Base-by-base conservation (phyloP, 2,797 vertebrate species). In the Typhlichthys subterraneus region DNA sequence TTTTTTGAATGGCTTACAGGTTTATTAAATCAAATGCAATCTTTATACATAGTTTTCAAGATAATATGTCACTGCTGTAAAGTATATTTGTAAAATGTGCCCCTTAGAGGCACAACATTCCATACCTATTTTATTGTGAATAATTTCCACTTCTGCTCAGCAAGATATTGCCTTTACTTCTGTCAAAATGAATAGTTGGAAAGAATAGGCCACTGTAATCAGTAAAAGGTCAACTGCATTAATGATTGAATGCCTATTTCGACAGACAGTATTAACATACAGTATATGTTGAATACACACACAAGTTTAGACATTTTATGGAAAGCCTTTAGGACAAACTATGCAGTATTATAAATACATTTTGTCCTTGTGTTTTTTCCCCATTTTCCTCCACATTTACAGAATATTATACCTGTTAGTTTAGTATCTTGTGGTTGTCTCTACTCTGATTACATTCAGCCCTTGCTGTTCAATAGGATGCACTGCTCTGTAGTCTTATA, bases 221-320 rank as follows among this genome's bases (percentile, higher is more conserved):
- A 73, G 59, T 65, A 49, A 74, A 76, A 73, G 82, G 81, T 83
- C 77, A 78, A 5, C 15, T 46, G 38, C 49, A 65, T 87, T 64
- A 87, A 88, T 89, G 76, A 87, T 86, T 84, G 50, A 82, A 79
- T 74, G 45, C 59, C 63, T 73, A 70, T 63, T 61, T 83, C 65
- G 49, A 9, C 0, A 65, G 52, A 10, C 19, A 47, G 65, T 70
- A 78, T 51, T 9, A n/a, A 45, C 76, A 10, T 19, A 17, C 17
- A 17, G 1, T 17, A 29, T 15, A 71, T 42, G 62, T 2, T 45
- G 69, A 47, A 53, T 57, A 67, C 65, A 62, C 67, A 67, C 61
- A 57, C 59, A 42, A 66, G 81, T 86, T 82, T 80, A 72, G 47
- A 60, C 49, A 53, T 79, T 80, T 74, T 81, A 84, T 76, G 61